phyloP scores from a whole-genome alignment of 2,797 vertebrate genomes.

The Pelodytes ibericus region DNA sequence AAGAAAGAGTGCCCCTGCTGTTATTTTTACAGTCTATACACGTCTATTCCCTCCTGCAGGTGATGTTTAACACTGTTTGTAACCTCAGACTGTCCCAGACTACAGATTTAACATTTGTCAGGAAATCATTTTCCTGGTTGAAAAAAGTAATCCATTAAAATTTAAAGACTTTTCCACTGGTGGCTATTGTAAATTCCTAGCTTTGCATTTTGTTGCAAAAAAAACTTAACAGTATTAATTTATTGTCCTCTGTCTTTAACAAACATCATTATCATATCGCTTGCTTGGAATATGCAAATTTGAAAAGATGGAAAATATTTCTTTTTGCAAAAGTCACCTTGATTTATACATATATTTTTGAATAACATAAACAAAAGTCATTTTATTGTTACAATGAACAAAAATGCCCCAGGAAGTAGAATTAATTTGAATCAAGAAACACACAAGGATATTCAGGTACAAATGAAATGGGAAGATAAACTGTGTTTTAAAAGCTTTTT shows the following conservation, averaged over 20 bases:
- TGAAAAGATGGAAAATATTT: slow-evolving; percentile 63
- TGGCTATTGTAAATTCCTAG: slow-evolving; percentile 68
- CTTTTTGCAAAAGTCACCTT: slow-evolving; percentile 76
- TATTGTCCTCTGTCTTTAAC: slow-evolving; percentile 78
- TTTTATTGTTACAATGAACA: slow-evolving; percentile 52
- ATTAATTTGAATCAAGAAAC: slow-evolving; percentile 3
- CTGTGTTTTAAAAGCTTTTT: slow-evolving; percentile 1
- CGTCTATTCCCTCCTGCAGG: neutral
- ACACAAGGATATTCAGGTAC: neutral
- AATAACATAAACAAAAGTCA: slow-evolving; percentile 57
- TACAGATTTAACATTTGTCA: slow-evolving; percentile 36
- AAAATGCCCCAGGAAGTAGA: neutral
- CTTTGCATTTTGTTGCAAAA: slow-evolving; percentile 73
- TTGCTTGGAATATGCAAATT: slow-evolving; percentile 79
- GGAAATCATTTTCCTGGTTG: slow-evolving; percentile 44
- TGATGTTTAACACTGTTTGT: slow-evolving; percentile 34
- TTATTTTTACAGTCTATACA: neutral
- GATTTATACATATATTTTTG: slow-evolving; percentile 67
- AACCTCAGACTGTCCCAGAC: slow-evolving; percentile 18
- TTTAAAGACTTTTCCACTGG: slow-evolving; percentile 63
- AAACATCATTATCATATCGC: slow-evolving; percentile 79
- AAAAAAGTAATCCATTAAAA: slow-evolving; percentile 70
- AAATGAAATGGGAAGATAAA: neutral
- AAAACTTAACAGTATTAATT: slow-evolving; percentile 77
- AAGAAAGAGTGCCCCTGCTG: neutral